Conservation (phyloP, 2,797 vertebrate species). For the Dendrocincla tyrannina region DNA sequence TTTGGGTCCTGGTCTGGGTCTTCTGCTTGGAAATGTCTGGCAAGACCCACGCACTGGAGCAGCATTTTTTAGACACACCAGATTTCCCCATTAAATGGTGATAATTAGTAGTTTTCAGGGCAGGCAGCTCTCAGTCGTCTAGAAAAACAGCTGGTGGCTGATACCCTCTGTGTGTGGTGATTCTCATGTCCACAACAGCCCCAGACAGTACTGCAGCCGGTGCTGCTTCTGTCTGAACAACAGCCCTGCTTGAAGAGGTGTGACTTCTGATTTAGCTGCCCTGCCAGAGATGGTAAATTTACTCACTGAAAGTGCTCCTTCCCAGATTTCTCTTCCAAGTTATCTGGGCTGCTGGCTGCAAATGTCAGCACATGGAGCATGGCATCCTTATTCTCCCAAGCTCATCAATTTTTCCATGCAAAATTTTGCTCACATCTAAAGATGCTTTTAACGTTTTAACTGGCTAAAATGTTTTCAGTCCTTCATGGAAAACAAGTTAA, state of each 20-base stretch:
- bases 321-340: background rate
- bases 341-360: background rate
- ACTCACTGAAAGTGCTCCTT: background rate
- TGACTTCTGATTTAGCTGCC: background rate
- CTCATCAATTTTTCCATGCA: background rate
- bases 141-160: background rate
- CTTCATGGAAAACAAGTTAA: background rate
- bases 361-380: accelerated
- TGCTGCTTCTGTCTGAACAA: background rate
- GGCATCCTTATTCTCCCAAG: background rate
- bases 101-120: background rate
- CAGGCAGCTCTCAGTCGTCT: background rate
- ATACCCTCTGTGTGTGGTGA: background rate
- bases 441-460: background rate
- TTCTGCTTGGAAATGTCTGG: background rate
- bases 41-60: background rate
- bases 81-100: background rate
- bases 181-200: accelerated
- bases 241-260: background rate
- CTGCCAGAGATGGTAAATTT: background rate
- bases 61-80: background rate
- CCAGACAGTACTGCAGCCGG: accelerated
- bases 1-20: background rate
- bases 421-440: background rate
- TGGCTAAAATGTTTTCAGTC: background rate